Evolutionary conservation across 1,140 invertebrate species (phyloP), one percentile per base, ranked within the genome.

Genomic region (Phymastichus coffea): DNA sequence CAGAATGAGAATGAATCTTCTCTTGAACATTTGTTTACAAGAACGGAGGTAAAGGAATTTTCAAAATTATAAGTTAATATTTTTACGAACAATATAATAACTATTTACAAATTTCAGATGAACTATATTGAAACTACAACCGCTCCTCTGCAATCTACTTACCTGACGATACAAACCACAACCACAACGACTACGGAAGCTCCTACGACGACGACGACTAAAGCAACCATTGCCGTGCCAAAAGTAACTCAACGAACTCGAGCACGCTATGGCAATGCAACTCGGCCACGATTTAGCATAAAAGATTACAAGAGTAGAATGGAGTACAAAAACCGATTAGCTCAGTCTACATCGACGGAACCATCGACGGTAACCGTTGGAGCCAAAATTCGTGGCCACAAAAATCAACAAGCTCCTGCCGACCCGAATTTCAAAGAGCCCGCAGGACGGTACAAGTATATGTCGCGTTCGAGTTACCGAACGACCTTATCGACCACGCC

Each of bases 231-330:
- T 19, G 61, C 70, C 0, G 67, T 70, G 0, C 28, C 54, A 7
- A 74, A 71, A n/a, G 25, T 72, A 0, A 66, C 67, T 19, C 70
- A 70, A 22, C 73, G 70, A 60, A 70, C 75, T 4, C 65, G 76
- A 9, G 71, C 75, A 1, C 65, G 72, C 47, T 74, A 71, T 43
- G 71, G 71, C 1, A 80, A 78, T 33, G 52, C 74, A 0, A 78
- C 74, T 1, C 66, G 76, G 1, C 77, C 78, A 3, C 66, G 77
- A 4, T 78, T 79, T 52, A 78, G 76, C 59, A 70, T 79, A 10
- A 80, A 82, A 61, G 80, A 82, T 46, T 82, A 82, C 64, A 80
- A 78, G 64, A 79, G 70, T 17, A 68, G 78, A 2, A 56, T 80
- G 53, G 78, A 79, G 35, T 72, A 76, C 51, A 77, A 76, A 33